phyloP scores from a whole-genome alignment of 2,113 vertebrate species.

The Hepsetus odoe region DNA sequence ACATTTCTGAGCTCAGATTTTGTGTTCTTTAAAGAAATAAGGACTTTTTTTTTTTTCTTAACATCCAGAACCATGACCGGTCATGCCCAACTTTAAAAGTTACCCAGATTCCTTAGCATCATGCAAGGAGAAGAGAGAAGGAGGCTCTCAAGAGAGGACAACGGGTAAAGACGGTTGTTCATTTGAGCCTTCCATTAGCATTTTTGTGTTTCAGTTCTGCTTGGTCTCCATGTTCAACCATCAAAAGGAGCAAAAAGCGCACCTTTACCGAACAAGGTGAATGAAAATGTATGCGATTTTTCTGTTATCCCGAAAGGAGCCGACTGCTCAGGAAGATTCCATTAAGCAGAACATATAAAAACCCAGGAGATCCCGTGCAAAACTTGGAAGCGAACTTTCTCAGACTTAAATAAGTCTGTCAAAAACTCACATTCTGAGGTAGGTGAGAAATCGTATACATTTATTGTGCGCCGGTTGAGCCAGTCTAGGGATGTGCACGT shows the following conservation, averaged over 20 bases:
- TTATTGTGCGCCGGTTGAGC: too few species aligned
- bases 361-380: too few species aligned
- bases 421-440: too few species aligned
- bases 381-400: too few species aligned
- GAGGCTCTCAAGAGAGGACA: conserved; percentile 12
- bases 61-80: neutral
- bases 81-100: neutral
- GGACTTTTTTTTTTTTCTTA: neutral
- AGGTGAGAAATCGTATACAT: too few species aligned
- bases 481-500: too few species aligned
- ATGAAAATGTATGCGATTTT: too few species aligned
- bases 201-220: neutral
- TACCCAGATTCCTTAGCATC: conserved; percentile 9
- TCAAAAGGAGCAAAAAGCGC: neutral
- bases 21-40: neutral
- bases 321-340: too few species aligned
- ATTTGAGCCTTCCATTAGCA: conserved; percentile 73
- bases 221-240: neutral
- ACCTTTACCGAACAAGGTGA: neutral
- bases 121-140: conserved; percentile 38
- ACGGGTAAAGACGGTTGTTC: conserved; percentile 54
- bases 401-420: too few species aligned
- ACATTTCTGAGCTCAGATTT: neutral
- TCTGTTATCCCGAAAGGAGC: too few species aligned
- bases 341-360: too few species aligned